Evolutionary conservation across 2,113 vertebrate genomes (phyloP).

Genomic region (Bufo gargarizans): DNA sequence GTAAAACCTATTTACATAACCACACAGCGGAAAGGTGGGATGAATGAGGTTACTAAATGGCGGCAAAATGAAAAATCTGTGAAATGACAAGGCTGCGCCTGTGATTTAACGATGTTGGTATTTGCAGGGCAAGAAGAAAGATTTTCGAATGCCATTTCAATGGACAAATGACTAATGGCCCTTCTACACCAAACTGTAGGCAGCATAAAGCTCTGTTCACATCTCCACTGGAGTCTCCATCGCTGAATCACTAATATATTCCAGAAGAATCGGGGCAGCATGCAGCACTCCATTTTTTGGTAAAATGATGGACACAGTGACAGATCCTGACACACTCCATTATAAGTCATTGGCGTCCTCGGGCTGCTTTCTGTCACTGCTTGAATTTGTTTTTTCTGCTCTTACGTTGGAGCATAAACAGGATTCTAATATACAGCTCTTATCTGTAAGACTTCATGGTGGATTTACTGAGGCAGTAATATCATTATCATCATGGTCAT

Average conservation of each 20-base stretch:
- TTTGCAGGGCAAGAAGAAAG: background rate
- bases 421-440: no score
- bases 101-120: conserved; percentile 28
- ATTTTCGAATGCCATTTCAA: background rate
- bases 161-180: background rate
- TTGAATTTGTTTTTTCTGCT: no score
- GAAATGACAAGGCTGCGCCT: background rate
- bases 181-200: background rate
- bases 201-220: background rate
- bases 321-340: no score
- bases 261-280: no score
- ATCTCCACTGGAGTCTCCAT: no score
- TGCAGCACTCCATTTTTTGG: no score
- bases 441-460: background rate
- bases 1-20: conserved; percentile 47
- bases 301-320: no score
- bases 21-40: conserved; percentile 48
- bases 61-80: conserved; percentile 18
- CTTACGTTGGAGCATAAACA: no score
- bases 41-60: conserved; percentile 22
- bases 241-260: no score
- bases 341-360: no score
- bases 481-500: background rate
- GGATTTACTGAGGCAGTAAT: background rate
- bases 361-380: no score